phyloP scores from a whole-genome alignment of 2,797 vertebrate species.

The Lepus oiostolus region DNA sequence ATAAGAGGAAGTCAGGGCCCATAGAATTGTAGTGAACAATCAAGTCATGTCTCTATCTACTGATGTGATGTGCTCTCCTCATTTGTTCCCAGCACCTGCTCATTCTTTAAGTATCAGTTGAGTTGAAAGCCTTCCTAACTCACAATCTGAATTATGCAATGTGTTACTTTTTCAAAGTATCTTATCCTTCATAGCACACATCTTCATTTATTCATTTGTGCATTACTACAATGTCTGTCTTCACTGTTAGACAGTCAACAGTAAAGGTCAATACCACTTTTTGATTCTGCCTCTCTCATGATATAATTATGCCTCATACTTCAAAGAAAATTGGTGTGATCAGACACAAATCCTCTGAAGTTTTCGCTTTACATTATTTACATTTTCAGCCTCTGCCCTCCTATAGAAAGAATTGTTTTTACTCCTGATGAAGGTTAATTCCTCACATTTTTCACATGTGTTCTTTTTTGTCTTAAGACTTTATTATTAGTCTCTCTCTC shows the following conservation, averaged over 20 bases:
- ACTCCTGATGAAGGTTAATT: neutral
- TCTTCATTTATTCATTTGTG: neutral
- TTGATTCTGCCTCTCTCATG: neutral
- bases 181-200: neutral
- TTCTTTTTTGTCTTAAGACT: neutral
- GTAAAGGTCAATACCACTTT: neutral
- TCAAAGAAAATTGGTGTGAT: neutral
- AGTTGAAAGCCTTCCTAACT: neutral
- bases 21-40: neutral
- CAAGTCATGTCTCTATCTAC: neutral
- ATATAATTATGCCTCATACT: neutral
- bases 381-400: neutral
- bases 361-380: neutral
- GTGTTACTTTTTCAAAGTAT: neutral
- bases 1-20: neutral
- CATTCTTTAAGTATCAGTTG: neutral
- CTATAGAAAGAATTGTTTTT: neutral
- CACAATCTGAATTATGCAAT: neutral
- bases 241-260: neutral
- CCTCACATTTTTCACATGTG: neutral
- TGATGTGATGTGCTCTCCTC: neutral
- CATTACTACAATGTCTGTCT: neutral
- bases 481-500: neutral
- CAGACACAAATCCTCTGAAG: neutral
- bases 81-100: neutral